Conservation (phyloP, 2,888 invertebrate species). For the Euphydryas editha region DNA sequence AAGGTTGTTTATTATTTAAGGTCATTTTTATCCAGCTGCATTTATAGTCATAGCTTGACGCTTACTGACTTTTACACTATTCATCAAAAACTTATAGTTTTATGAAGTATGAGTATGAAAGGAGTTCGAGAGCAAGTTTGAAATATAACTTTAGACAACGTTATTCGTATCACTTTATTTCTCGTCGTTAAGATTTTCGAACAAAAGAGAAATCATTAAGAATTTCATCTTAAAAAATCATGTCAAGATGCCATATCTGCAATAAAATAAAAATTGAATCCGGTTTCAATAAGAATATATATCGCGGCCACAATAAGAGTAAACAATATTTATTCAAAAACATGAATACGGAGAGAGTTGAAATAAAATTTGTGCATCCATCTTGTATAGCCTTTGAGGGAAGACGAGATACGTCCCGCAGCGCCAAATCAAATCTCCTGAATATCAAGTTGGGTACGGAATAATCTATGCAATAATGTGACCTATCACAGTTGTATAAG, state of each 20-base stretch:
- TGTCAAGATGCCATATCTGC: background rate
- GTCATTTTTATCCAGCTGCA: no score
- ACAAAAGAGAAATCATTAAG: background rate
- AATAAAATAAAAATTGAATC: slow-evolving; percentile 1
- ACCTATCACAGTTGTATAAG: slow-evolving; percentile 13
- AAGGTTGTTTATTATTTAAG: no score
- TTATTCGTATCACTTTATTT: no score
- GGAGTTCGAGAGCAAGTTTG: no score
- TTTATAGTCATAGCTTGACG: no score
- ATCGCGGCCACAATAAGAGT: background rate
- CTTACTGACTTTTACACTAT: no score
- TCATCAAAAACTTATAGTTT: no score
- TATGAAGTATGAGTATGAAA: no score
- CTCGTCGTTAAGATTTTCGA: background rate
- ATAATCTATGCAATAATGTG: slow-evolving; percentile 15
- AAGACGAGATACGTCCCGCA: slow-evolving; percentile 15
- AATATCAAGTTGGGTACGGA: slow-evolving; percentile 29
- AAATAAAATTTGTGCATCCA: slow-evolving; percentile 30
- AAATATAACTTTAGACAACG: no score
- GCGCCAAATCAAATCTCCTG: slow-evolving; percentile 39
- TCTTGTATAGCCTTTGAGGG: slow-evolving; percentile 30
- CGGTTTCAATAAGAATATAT: background rate
- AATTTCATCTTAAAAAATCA: background rate
- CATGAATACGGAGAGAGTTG: slow-evolving; percentile 15
- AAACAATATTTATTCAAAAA: slow-evolving; percentile 19